phyloP scores from a whole-genome alignment of 2,113 vertebrate genomes.

The Piliocolobus tephrosceles region DNA sequence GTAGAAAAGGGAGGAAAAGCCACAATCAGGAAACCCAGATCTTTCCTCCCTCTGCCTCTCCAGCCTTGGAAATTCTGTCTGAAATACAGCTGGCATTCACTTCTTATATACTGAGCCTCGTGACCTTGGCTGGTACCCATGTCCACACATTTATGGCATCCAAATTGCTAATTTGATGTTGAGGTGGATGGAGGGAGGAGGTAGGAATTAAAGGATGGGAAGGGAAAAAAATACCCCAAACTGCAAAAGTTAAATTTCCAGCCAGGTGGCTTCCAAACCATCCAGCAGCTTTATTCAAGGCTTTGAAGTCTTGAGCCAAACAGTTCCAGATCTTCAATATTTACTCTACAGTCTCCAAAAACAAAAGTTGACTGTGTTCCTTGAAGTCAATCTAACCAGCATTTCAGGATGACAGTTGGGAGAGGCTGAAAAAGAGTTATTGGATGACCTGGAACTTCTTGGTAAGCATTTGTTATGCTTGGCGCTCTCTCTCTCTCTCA shows the following conservation, averaged over 20 bases:
- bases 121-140: slow-evolving; percentile 59
- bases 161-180: slow-evolving; percentile 66
- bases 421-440: slow-evolving; percentile 58
- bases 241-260: slow-evolving; percentile 72
- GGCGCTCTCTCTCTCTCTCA: not conserved
- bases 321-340: slow-evolving; percentile 71
- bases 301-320: slow-evolving; percentile 72
- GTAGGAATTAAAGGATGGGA: slow-evolving; percentile 59
- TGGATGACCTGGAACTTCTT: slow-evolving; percentile 56
- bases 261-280: slow-evolving; percentile 76
- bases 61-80: slow-evolving; percentile 45
- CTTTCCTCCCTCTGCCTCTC: not conserved
- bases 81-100: slow-evolving; percentile 40
- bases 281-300: slow-evolving; percentile 62
- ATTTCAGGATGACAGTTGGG: slow-evolving; percentile 71
- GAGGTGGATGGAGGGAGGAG: not conserved
- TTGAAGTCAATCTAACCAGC: slow-evolving; percentile 65
- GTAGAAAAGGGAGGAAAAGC: not conserved
- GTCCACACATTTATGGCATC: slow-evolving; percentile 46
- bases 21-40: not conserved
- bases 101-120: slow-evolving; percentile 1
- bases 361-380: slow-evolving; percentile 71
- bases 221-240: slow-evolving; percentile 55
- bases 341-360: slow-evolving; percentile 76
- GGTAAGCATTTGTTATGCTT: slow-evolving; percentile 28